Conservation (phyloP, 37 sponge, comb jelly and placozoan species). For the Geodia barretti region DNA sequence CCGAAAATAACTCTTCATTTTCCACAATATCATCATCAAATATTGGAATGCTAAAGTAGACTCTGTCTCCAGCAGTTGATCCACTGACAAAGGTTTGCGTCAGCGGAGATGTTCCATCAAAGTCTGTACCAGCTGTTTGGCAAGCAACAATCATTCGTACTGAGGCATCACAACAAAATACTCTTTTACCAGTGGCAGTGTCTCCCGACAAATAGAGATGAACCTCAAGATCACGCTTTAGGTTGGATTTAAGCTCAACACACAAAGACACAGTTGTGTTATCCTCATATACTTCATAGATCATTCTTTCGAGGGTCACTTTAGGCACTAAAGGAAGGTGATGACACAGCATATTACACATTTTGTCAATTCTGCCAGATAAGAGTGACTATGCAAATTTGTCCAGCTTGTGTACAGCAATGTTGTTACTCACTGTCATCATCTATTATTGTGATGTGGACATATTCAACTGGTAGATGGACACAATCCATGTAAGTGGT, state of each 20-base stretch:
- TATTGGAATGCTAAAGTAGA: background rate
- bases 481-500: background rate
- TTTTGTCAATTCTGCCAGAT: no score
- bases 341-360: background rate
- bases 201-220: background rate
- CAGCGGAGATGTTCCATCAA: background rate
- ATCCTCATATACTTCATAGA: background rate
- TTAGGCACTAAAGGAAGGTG: background rate
- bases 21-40: background rate
- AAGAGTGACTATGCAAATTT: no score
- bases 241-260: background rate
- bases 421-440: background rate
- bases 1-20: background rate
- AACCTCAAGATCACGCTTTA: background rate
- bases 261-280: background rate
- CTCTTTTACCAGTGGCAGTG: slow-evolving; percentile 9
- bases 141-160: no score
- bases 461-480: background rate
- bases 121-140: background rate
- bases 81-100: background rate
- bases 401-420: no score
- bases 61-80: background rate
- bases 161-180: background rate
- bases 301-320: background rate
- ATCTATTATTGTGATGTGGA: background rate